phyloP scores from a whole-genome alignment of 53 echinoderm and acorn worm genomes.

The Paelopatides confundens region DNA sequence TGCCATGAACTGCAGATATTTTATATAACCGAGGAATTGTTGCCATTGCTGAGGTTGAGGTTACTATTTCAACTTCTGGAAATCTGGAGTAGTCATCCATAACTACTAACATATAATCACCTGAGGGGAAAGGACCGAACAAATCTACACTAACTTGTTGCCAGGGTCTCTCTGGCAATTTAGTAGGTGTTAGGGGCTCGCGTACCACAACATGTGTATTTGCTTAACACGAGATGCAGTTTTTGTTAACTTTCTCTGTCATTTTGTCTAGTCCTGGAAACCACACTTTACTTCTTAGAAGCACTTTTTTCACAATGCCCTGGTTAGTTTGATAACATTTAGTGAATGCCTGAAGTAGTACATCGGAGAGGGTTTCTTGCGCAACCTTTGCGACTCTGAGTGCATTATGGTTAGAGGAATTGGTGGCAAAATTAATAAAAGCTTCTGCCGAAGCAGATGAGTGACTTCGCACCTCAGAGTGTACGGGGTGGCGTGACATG shows the following conservation, averaged over 20 bases:
- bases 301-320: not conserved
- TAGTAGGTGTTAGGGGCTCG: not conserved
- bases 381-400: too few species aligned
- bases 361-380: too few species aligned
- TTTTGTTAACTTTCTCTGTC: not conserved
- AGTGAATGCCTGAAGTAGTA: too few species aligned
- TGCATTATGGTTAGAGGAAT: too few species aligned
- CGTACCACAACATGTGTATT: not conserved
- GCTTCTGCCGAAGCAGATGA: too few species aligned
- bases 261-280: not conserved
- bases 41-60: conserved; percentile 20
- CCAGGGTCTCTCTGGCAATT: not conserved
- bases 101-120: too few species aligned
- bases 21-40: conserved; percentile 41
- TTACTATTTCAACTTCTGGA: too few species aligned
- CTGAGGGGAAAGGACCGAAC: conserved; percentile 4
- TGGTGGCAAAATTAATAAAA: too few species aligned
- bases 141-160: conserved; percentile 6
- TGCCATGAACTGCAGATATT: too few species aligned
- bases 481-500: too few species aligned
- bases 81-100: conserved; percentile 40
- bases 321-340: too few species aligned
- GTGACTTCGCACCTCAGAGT: too few species aligned
- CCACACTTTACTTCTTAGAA: not conserved
- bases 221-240: not conserved